Evolutionary conservation across 2,797 vertebrate species (phyloP).

Genomic region (Podargus strigoides): DNA sequence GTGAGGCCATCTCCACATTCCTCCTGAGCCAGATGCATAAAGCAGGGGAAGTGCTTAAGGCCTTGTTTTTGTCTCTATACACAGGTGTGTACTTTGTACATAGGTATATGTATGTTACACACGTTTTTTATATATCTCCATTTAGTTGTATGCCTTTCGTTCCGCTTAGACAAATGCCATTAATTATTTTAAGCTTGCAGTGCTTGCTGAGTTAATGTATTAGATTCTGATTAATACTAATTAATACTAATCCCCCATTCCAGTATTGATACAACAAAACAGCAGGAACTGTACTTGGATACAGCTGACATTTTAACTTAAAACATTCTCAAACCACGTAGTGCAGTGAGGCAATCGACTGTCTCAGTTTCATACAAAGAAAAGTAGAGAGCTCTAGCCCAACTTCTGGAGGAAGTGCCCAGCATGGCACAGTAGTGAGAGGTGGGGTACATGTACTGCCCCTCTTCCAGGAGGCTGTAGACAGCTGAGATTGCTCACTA

Average conservation of each 20-base stretch:
- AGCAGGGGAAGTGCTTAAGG: background rate
- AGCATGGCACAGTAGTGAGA: background rate
- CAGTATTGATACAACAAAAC: background rate
- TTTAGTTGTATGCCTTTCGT: background rate
- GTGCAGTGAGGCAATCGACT: rapidly evolving
- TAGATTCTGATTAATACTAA: background rate
- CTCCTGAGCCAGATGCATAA: background rate
- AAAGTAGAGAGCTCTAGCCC: background rate
- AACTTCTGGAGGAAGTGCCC: background rate
- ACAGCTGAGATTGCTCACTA: background rate
- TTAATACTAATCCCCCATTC: background rate
- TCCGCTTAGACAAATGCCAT: background rate
- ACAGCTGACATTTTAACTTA: background rate
- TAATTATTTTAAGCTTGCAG: background rate
- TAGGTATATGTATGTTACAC: background rate
- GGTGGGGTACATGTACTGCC: background rate
- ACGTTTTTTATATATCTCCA: too few relatives aligned
- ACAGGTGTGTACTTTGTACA: background rate
- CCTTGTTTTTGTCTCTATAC: rapidly evolving
- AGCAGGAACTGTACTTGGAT: background rate
- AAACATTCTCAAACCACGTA: background rate
- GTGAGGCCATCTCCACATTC: background rate
- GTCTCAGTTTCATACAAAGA: background rate
- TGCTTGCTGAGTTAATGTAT: background rate
- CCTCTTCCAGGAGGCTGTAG: background rate